A percentile compares a stretch with the other conserved stretches of the same genome.
Conservation (phyloP, 2,888 invertebrate genomes). For the Parnassius apollo region DNA sequence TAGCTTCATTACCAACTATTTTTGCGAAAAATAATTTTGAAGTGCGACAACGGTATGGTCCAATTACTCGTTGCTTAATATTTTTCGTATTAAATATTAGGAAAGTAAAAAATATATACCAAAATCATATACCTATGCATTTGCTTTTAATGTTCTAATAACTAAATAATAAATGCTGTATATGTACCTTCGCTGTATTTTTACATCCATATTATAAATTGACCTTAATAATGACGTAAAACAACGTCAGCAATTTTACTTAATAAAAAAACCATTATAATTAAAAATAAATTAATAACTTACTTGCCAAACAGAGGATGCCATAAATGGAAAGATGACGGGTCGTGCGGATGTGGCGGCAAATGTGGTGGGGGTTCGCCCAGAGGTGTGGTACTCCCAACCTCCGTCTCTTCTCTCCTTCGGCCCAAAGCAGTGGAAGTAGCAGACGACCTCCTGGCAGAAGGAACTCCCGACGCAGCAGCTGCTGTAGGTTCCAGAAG, state of each 20-base stretch:
- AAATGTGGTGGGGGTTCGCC: constrained; percentile 65
- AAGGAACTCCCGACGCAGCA: constrained; percentile 54
- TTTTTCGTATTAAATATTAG: no score
- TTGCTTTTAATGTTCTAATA: no score
- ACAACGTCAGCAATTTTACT: no score
- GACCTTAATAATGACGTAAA: no score
- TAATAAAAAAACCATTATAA: no score
- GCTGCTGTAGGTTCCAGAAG: constrained; percentile 78
- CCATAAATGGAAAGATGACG: constrained; percentile 87
- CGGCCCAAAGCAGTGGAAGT: constrained; percentile 66
- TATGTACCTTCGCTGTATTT: no score
- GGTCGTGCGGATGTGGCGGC: constrained; percentile 69
- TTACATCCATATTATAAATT: no score
- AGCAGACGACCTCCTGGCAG: constrained; percentile 59
- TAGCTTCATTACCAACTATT: constrained; percentile 14
- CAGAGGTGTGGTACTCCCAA: constrained; percentile 83
- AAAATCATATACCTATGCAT: no score
- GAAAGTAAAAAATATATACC: no score
- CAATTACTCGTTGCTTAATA: neutral
- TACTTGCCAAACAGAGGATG: constrained; percentile 93
- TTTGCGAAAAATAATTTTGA: constrained; percentile 3
- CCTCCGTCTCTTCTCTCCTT: constrained; percentile 81
- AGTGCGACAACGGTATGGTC: neutral
- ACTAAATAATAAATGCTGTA: no score
- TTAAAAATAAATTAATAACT: constrained; percentile 54